Percentiles rank a stretch among this genome's conserved stretches.
Conservation (phyloP, 2,888 invertebrate genomes). For the Quadroppia sp. region DNA sequence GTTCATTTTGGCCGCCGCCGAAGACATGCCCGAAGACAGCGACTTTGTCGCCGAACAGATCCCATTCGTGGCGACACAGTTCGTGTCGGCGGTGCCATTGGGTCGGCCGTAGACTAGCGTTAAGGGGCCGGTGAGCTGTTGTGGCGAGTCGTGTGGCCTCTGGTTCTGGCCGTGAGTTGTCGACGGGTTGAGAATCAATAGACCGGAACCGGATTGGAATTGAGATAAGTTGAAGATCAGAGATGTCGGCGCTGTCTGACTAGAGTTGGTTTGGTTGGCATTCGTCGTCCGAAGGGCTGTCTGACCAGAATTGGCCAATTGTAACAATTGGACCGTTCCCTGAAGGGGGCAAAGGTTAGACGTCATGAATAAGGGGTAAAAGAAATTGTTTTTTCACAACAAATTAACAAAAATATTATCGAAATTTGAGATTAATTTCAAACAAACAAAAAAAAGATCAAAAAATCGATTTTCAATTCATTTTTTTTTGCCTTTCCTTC, state of each 20-base stretch:
- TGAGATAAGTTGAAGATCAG: constrained; percentile 76
- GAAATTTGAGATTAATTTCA: too few species aligned
- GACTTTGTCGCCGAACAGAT: constrained; percentile 28
- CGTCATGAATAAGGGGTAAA: too few species aligned
- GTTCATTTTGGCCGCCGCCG: neutral
- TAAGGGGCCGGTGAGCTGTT: constrained; percentile 24
- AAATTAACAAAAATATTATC: too few species aligned
- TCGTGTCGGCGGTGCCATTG: neutral
- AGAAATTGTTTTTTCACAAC: too few species aligned
- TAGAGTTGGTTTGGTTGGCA: constrained; percentile 37
- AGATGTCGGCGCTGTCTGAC: constrained; percentile 49
- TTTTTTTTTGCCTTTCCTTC: too few species aligned
- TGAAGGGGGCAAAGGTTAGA: too few species aligned
- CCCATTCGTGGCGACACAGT: constrained; percentile 12
- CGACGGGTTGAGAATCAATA: constrained; percentile 71
- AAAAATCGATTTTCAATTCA: too few species aligned
- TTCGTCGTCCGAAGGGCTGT: constrained; percentile 25
- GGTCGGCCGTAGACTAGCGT: constrained; percentile 6
- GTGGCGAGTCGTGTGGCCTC: constrained; percentile 23
- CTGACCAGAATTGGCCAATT: constrained; percentile 27
- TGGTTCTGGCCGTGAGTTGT: constrained; percentile 51
- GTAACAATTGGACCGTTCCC: constrained; percentile 31
- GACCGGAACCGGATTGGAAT: constrained; percentile 70
- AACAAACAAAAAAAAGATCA: too few species aligned
- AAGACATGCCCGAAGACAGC: too few species aligned